These are phyloP conservation scores for Tanytarsus gracilentus DNA, from an alignment of 2,888 invertebrate species.

Conservation along the genomic window DNA sequence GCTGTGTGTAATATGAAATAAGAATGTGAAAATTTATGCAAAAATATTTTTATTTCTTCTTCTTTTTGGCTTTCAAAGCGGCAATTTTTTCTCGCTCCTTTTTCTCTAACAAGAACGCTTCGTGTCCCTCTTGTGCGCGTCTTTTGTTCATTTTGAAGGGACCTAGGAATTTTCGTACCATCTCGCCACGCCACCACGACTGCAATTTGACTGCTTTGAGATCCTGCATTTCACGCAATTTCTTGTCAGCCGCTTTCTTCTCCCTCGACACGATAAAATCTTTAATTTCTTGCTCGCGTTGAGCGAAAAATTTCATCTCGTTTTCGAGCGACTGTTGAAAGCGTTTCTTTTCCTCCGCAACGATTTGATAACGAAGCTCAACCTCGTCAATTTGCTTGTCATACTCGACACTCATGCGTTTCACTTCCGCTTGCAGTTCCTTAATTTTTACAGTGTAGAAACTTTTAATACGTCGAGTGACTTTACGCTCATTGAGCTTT, in stretches of 20 bases:
- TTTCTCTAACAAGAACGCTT: not conserved
- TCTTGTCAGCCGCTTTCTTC: not conserved
- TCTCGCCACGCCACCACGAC: slow-evolving; percentile 18
- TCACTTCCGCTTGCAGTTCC: not conserved
- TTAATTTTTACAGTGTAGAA: not conserved
- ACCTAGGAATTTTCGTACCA: slow-evolving; percentile 14
- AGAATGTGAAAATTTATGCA: not conserved
- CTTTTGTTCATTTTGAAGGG: slow-evolving; percentile 11
- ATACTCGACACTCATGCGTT: not conserved
- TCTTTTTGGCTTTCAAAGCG: no score
- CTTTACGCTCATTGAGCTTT: not conserved
- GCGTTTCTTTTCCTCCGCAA: not conserved
- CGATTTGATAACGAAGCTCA: not conserved
- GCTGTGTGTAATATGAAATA: not conserved
- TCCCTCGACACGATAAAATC: not conserved
- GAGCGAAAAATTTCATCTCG: not conserved
- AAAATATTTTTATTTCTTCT: not conserved
- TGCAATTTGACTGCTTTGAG: not conserved
- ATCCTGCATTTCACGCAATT: not conserved
- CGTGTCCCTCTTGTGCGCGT: not conserved
- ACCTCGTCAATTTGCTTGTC: not conserved
- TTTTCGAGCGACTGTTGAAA: not conserved
- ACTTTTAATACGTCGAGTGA: not conserved
- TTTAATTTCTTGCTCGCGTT: not conserved
- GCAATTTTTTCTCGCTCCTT: slow-evolving; percentile 1